These are phyloP conservation scores for Brachionus asplanchnoidis DNA, from an alignment of 1,140 invertebrate species.

Conservation along the genomic window DNA sequence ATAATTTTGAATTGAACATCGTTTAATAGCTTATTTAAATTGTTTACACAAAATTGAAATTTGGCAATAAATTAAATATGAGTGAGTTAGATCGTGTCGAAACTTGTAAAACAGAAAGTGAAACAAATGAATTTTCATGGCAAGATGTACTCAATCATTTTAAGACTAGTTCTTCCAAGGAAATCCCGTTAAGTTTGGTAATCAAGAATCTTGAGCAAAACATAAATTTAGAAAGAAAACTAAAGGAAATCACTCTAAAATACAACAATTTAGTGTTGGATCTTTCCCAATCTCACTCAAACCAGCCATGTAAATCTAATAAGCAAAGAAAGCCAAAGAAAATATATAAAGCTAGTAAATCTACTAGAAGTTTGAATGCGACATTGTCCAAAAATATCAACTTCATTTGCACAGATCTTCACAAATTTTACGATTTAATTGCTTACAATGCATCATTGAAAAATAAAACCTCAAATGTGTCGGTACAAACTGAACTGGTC, in stretches of 20 bases:
- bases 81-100: background rate
- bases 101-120: background rate
- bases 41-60: no score
- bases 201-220: background rate
- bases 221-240: background rate
- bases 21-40: no score
- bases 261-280: background rate
- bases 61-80: no score
- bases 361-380: background rate
- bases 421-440: background rate
- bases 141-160: background rate
- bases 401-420: background rate
- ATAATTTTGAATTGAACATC: no score
- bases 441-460: background rate
- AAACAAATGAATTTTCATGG: background rate
- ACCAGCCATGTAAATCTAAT: background rate
- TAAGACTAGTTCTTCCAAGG: background rate
- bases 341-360: background rate
- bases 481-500: background rate
- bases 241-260: background rate
- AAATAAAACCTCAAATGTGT: background rate
- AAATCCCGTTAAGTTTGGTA: background rate
- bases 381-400: background rate
- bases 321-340: background rate
- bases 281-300: background rate